Conservation (phyloP, 2,113 vertebrate genomes). For the Carassius auratus region DNA sequence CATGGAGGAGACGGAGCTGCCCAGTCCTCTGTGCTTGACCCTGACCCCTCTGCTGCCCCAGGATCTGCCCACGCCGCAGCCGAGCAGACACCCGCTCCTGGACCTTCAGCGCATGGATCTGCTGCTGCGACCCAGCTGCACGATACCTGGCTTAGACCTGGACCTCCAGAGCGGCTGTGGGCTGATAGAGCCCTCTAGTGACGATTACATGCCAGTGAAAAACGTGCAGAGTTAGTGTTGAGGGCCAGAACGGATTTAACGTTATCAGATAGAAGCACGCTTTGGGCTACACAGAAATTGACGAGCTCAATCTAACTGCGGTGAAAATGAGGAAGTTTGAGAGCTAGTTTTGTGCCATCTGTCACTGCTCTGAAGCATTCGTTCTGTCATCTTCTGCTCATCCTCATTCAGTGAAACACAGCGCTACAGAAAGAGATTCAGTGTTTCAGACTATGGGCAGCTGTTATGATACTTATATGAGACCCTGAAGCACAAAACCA, state of each 20-base stretch:
- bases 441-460: neutral
- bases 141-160: neutral
- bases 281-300: neutral
- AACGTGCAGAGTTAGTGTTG: slow-evolving; percentile 41
- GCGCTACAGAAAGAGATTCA: neutral
- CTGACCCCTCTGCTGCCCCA: neutral
- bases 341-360: too few species aligned
- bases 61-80: neutral
- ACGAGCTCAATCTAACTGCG: neutral
- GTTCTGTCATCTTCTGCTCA: neutral
- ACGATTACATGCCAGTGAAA: slow-evolving; percentile 65
- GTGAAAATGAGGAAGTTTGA: too few species aligned
- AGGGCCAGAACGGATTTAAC: too few species aligned
- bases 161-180: neutral
- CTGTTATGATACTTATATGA: neutral
- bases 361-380: neutral
- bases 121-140: neutral
- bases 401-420: neutral
- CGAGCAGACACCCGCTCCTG: neutral
- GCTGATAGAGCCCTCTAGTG: slow-evolving; percentile 54
- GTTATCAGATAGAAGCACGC: neutral
- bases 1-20: slow-evolving; percentile 56
- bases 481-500: too few species aligned
- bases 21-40: slow-evolving; percentile 26
- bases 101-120: neutral